Evolutionary conservation across 1,140 invertebrate species (phyloP).

Genomic region (Neuroterus valhalla): DNA sequence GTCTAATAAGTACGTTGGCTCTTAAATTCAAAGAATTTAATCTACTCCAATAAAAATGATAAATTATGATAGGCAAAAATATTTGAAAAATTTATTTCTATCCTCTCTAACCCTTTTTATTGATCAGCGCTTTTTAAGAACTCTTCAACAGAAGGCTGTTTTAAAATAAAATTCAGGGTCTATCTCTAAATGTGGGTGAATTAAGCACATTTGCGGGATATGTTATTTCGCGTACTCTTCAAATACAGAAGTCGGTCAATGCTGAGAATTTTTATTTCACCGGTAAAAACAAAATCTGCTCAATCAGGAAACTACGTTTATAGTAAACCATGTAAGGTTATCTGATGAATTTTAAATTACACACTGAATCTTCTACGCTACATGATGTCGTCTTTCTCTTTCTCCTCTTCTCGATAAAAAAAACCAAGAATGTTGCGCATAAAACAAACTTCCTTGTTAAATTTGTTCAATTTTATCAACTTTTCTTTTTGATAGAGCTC

Average conservation of each 20-base stretch:
- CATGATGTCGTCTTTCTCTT: background rate
- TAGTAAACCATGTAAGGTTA: slow-evolving; percentile 7
- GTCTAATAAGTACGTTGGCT: too few relatives aligned
- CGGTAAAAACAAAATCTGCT: background rate
- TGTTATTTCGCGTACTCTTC: slow-evolving; percentile 1
- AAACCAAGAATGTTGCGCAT: background rate
- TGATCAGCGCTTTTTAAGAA: too few relatives aligned
- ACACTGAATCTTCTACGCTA: background rate
- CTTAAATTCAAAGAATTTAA: too few relatives aligned
- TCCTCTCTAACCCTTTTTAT: too few relatives aligned
- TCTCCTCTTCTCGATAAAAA: slow-evolving; percentile 1
- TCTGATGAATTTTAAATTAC: slow-evolving; percentile 19
- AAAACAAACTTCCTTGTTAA: background rate
- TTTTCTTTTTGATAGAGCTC: too few relatives aligned
- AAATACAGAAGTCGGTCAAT: slow-evolving; percentile 8
- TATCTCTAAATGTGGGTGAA: background rate
- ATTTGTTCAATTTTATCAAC: background rate
- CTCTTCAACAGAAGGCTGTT: background rate
- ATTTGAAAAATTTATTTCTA: too few relatives aligned
- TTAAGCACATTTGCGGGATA: background rate
- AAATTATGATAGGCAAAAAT: too few relatives aligned
- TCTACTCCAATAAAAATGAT: too few relatives aligned
- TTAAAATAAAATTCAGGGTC: background rate
- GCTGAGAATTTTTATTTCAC: slow-evolving; percentile 12
- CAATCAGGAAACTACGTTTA: slow-evolving; percentile 20